These are phyloP conservation scores for Harpagus bidentatus DNA, from an alignment of 2,113 vertebrate species.

Conservation along the genomic window DNA sequence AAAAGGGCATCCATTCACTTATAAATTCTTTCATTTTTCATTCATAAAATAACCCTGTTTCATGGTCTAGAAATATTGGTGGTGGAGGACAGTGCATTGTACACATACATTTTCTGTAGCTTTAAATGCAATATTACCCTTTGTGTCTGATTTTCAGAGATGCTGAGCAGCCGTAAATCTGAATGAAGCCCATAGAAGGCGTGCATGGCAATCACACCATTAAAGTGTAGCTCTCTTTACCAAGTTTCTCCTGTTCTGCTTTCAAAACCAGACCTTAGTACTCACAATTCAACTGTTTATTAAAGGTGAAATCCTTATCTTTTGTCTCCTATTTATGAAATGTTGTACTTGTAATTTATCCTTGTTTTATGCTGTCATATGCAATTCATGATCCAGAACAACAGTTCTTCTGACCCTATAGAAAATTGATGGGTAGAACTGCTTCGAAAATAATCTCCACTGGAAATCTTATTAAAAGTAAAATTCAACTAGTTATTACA, in stretches of 20 bases:
- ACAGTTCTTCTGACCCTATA: not conserved
- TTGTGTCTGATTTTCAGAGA: not conserved
- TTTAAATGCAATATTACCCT: not conserved
- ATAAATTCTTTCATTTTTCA: not conserved
- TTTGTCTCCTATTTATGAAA: not conserved
- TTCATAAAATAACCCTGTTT: not conserved
- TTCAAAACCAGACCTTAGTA: not conserved
- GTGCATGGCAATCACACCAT: not conserved
- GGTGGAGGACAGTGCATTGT: not conserved
- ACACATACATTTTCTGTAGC: not conserved
- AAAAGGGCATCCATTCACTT: not conserved
- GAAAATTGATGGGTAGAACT: not conserved
- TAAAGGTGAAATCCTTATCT: not conserved
- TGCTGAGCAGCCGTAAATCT: not conserved
- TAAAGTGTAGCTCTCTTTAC: not conserved
- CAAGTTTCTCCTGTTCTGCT: not conserved
- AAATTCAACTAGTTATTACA: conserved; percentile 6
- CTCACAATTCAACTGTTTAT: not conserved
- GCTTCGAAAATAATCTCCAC: not conserved
- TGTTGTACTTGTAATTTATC: not conserved
- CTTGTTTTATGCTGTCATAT: not conserved
- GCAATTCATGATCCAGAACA: not conserved
- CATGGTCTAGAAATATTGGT: not conserved
- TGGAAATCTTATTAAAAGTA: conserved; percentile 27
- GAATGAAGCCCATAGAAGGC: not conserved